Percentiles rank a stretch among this genome's conserved stretches.
These are phyloP conservation scores for Sylvia borin DNA, from an alignment of 2,797 vertebrate genomes.

Conservation along the genomic window DNA sequence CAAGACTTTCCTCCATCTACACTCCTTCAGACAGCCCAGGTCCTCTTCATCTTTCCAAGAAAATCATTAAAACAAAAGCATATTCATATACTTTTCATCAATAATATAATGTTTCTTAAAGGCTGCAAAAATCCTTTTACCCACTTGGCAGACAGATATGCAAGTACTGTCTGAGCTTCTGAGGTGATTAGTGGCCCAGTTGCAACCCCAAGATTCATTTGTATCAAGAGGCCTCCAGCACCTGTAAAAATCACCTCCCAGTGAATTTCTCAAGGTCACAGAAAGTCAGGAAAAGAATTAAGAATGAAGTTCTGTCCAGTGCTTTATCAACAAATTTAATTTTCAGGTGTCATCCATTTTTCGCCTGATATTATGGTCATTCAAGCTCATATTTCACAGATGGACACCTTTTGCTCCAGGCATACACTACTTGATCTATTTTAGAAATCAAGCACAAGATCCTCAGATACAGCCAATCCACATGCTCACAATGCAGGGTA, in stretches of 20 bases:
- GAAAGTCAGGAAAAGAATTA: constrained; percentile 10
- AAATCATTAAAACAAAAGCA: background rate
- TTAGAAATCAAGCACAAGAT: constrained; percentile 58
- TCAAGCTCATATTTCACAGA: constrained; percentile 70
- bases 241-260: constrained; percentile 5
- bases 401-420: constrained; percentile 69
- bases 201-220: background rate
- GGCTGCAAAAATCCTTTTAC: background rate
- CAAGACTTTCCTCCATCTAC: background rate
- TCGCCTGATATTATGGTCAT: constrained; percentile 52
- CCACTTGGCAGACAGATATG: background rate
- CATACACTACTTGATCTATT: constrained; percentile 56
- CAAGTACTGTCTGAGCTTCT: background rate
- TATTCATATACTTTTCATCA: background rate
- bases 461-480: constrained; percentile 1
- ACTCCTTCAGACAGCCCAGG: background rate
- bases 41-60: background rate
- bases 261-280: constrained; percentile 4
- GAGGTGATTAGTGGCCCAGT: background rate
- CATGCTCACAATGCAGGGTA: background rate
- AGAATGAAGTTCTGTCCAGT: background rate
- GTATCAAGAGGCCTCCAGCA: background rate
- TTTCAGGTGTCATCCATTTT: constrained; percentile 59
- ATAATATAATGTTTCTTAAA: background rate
- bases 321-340: constrained; percentile 60